Base-by-base conservation (phyloP, 2,113 vertebrate species). In the Copsychus sechellarum region DNA sequence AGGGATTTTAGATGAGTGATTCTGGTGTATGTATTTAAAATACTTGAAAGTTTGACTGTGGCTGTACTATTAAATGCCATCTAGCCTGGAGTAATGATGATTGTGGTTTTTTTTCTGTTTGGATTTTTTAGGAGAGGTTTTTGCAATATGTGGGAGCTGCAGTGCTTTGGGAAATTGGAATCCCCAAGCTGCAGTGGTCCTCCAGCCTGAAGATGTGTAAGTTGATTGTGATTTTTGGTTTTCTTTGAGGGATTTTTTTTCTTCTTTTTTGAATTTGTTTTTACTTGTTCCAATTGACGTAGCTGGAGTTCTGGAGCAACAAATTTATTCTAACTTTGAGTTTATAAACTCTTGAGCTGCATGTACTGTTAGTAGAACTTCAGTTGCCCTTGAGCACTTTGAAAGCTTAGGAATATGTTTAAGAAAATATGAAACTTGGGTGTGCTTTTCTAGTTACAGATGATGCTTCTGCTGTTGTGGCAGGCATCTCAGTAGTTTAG, bases 131-230 rank as follows among this genome's bases (percentile, higher is more conserved):
- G 99, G 99, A 90, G 99, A 99, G 93, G 97, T 99, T 89, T 98
- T 99, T 29, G 99, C 99, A 34, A 97, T 99, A 87, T 99, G 99
- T 12, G 99, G 99, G 54, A 98, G 97, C 97, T 99, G 98, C 95
- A 98, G 98, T 93, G 92, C 98, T 77, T 97, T 99, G 85, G 99
- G 99, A 81, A 97, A 87, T 70, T 99, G 99, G 99, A 98, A 97
- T 95, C 98, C 98, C 57, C 98, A 99, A 57, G 98, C 90, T 91
- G 99, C 99, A 14, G 96, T 99, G 64, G 93, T 97, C 48, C 98
- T 99, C 51, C 95, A 98, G 62, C 90, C 92, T 53, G 95, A 91
- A 1, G 98, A 98, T 86, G 91, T 86, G 99, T 99, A 97, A 91
- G 90, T 87, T 78, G 53, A 93, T 87, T 86, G 14, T 47, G 25